phyloP scores from a whole-genome alignment of 2,113 vertebrate genomes.

The Lonchura striata region DNA sequence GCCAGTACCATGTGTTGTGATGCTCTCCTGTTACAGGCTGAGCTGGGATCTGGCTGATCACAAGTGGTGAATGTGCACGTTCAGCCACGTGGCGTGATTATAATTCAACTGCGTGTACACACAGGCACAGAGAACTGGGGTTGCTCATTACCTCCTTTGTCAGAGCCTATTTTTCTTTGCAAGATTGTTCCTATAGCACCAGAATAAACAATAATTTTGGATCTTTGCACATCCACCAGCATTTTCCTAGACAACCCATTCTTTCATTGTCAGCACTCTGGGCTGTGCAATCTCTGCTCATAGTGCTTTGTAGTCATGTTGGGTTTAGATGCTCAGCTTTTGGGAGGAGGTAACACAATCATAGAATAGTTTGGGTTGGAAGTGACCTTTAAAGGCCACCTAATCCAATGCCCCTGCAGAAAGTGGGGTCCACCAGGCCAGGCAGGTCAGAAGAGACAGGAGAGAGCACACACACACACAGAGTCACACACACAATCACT shows the following conservation, averaged over 20 bases:
- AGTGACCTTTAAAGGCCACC: neutral
- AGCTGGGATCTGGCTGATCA: neutral
- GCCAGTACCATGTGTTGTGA: neutral
- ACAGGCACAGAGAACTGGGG: neutral
- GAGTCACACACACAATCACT: rapidly evolving
- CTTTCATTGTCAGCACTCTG: neutral
- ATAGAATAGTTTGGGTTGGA: neutral
- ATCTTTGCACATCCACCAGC: neutral
- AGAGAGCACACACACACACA: neutral
- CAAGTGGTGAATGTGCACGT: neutral
- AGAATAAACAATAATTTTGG: slow-evolving; percentile 34
- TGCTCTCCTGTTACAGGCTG: neutral
- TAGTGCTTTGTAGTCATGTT: rapidly evolving
- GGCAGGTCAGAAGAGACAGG: neutral
- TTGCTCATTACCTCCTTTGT: neutral
- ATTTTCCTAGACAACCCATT: neutral
- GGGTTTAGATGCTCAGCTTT: neutral
- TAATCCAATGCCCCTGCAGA: neutral
- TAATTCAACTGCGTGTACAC: neutral
- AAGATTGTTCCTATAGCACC: neutral
- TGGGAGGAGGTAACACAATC: neutral
- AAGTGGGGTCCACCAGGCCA: neutral
- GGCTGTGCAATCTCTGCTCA: neutral
- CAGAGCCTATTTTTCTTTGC: neutral
- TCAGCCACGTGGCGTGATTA: neutral